Evolutionary conservation across 2,113 vertebrate genomes (phyloP).

Genomic region (Forbesichthys agassizii): DNA sequence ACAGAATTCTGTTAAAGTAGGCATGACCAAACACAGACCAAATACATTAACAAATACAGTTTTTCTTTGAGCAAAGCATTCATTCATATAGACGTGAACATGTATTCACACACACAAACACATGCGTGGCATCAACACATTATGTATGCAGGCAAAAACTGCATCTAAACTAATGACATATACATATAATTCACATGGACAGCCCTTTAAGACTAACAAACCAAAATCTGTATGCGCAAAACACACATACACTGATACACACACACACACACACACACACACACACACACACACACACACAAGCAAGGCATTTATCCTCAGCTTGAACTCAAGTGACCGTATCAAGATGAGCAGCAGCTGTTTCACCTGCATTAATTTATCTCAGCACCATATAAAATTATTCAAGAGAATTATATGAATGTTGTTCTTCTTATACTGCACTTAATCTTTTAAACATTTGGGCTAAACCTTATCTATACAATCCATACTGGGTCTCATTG

Average conservation of each 20-base stretch:
- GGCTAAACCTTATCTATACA: background rate
- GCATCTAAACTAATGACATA: too few species aligned
- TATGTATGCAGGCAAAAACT: too few species aligned
- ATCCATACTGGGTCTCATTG: background rate
- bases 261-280: background rate
- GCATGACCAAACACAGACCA: too few species aligned
- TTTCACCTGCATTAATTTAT: background rate
- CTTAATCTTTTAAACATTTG: background rate
- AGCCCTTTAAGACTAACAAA: background rate
- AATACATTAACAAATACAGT: too few species aligned
- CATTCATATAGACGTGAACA: too few species aligned
- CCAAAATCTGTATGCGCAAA: background rate
- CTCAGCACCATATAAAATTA: background rate
- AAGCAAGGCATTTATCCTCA: background rate
- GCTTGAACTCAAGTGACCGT: conserved; percentile 29
- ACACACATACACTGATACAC: background rate
- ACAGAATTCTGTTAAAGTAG: too few species aligned
- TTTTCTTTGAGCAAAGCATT: too few species aligned
- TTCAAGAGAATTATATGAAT: background rate
- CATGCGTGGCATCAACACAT: too few species aligned
- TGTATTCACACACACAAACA: too few species aligned
- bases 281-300: conserved; percentile 9
- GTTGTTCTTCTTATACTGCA: background rate
- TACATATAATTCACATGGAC: too few species aligned
- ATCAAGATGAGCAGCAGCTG: conserved; percentile 17